These are phyloP conservation scores for Jordanella pulchra DNA, from an alignment of 2,797 vertebrate species.

Conservation along the genomic window DNA sequence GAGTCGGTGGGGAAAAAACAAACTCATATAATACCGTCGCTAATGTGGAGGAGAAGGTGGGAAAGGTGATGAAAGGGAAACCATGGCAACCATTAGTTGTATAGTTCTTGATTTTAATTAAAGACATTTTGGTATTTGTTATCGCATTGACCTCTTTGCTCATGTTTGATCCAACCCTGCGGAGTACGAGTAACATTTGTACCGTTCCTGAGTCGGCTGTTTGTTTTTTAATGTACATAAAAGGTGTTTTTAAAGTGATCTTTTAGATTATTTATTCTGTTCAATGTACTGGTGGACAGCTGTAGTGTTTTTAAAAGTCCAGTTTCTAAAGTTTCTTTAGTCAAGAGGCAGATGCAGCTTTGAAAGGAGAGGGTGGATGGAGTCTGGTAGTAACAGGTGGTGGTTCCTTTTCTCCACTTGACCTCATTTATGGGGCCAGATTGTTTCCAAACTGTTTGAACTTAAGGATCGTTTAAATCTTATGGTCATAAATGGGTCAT, in stretches of 20 bases:
- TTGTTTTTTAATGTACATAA: constrained; percentile 73
- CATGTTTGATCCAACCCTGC: constrained; percentile 45
- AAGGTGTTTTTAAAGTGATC: constrained; percentile 69
- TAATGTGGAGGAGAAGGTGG: constrained; percentile 10
- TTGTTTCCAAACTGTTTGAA: too few relatives aligned
- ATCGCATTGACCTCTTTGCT: constrained; percentile 27
- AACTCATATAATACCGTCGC: constrained; percentile 20
- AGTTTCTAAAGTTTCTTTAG: background rate
- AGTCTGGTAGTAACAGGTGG: background rate
- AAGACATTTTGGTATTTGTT: constrained; percentile 74
- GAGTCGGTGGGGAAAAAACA: constrained; percentile 26
- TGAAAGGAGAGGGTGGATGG: background rate
- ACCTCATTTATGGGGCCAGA: too few relatives aligned
- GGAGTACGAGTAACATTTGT: constrained; percentile 57
- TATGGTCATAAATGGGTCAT: too few relatives aligned
- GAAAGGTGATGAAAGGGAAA: constrained; percentile 27
- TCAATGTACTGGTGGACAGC: background rate
- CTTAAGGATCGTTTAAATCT: too few relatives aligned
- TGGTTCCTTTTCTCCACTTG: background rate
- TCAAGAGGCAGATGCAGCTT: too few relatives aligned
- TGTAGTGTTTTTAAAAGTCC: background rate
- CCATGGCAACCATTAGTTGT: constrained; percentile 15
- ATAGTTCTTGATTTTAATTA: constrained; percentile 58
- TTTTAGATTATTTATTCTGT: constrained; percentile 10
- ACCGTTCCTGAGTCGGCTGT: constrained; percentile 61